phyloP scores from a whole-genome alignment of 1,140 invertebrate genomes.

The Uloborus diversus region DNA sequence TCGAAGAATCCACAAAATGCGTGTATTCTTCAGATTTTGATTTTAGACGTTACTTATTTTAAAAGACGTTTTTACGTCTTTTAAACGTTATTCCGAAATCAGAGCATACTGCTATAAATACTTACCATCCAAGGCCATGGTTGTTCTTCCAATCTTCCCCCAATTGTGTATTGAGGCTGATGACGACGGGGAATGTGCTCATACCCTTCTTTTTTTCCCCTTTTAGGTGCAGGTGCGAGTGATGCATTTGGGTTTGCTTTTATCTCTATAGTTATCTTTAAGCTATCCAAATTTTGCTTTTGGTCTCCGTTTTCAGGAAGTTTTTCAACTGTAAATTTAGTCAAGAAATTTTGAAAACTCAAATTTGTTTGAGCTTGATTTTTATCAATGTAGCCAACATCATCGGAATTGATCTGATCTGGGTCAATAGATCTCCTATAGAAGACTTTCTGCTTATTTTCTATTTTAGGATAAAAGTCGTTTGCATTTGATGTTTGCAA shows the following conservation, averaged over 20 bases:
- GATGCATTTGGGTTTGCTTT: too few species aligned
- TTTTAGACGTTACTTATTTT: not conserved
- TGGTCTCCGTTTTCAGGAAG: not conserved
- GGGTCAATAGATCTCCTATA: too few species aligned
- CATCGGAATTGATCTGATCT: too few species aligned
- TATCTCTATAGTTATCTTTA: not conserved
- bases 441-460: too few species aligned
- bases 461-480: too few species aligned
- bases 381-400: too few species aligned
- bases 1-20: not conserved
- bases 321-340: not conserved
- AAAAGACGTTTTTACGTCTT: not conserved
- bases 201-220: not conserved
- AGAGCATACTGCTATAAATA: too few species aligned
- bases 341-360: not conserved
- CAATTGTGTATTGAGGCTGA: not conserved
- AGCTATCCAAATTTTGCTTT: not conserved
- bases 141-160: not conserved
- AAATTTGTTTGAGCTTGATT: not conserved
- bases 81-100: too few species aligned
- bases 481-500: too few species aligned
- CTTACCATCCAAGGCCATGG: not conserved
- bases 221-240: not conserved
- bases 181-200: not conserved
- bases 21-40: not conserved